Percentiles rank a stretch among this genome's conserved stretches.
phyloP scores from a whole-genome alignment of 2,888 invertebrate species.

The Cerastis rubricosa region DNA sequence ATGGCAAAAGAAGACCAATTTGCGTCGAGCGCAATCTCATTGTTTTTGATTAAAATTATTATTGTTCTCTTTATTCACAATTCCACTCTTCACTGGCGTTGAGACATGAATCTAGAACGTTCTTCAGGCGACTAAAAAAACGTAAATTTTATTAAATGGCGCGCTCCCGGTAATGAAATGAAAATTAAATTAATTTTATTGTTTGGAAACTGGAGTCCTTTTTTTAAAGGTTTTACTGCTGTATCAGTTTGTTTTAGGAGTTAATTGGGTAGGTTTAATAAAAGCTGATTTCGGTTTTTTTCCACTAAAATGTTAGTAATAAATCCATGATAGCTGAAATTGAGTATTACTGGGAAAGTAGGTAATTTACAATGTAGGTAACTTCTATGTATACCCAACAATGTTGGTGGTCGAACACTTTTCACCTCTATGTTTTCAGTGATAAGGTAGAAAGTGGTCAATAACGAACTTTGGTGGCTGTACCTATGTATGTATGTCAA shows the following conservation, averaged over 20 bases:
- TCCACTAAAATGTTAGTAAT: not conserved
- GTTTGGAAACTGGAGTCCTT: conserved; percentile 57
- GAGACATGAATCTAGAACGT: conserved; percentile 69
- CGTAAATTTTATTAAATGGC: conserved; percentile 69
- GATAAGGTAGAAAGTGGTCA: no score
- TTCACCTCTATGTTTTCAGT: no score
- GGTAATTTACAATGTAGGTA: not conserved
- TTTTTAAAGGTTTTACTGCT: conserved; percentile 32
- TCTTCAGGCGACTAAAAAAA: conserved; percentile 56
- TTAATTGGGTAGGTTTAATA: conserved; percentile 40
- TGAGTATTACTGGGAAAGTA: no score
- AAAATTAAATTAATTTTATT: conserved; percentile 72
- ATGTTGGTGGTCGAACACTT: no score
- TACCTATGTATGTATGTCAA: not conserved
- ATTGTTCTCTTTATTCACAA: conserved; percentile 80
- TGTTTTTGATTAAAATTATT: conserved; percentile 89
- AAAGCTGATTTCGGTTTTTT: not conserved
- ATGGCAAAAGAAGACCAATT: conserved; percentile 85
- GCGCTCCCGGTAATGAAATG: conserved; percentile 70
- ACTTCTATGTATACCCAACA: not conserved
- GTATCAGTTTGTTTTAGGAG: conserved; percentile 34
- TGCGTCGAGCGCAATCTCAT: conserved; percentile 85
- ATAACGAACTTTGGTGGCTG: no score
- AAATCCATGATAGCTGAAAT: not conserved
- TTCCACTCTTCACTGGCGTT: conserved; percentile 64